Percentiles rank a stretch among this genome's conserved stretches.
phyloP scores from a whole-genome alignment of 2,113 vertebrate species.

The Irena cyanogastra region DNA sequence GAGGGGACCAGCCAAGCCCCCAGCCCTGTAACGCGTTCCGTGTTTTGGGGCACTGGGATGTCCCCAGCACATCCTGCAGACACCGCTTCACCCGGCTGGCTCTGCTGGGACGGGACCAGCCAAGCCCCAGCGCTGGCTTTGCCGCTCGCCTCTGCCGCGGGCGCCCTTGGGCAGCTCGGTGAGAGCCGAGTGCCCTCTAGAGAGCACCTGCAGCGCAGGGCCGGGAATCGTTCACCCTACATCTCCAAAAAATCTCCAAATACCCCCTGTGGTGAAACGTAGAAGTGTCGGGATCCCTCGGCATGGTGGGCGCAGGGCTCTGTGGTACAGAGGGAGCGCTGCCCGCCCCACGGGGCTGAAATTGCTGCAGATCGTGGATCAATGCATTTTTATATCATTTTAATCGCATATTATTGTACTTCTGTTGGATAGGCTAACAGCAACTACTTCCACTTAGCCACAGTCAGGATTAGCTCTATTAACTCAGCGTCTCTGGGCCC shows the following conservation, averaged over 20 bases:
- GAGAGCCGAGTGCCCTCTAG: constrained; percentile 20
- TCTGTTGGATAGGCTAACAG: not conserved
- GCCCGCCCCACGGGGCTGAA: too few relatives aligned
- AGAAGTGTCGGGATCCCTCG: rapidly evolving
- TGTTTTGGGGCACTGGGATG: too few relatives aligned
- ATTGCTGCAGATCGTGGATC: not conserved
- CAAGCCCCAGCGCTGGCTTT: rapidly evolving
- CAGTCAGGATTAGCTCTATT: not conserved
- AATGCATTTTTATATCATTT: not conserved
- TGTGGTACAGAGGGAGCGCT: not conserved
- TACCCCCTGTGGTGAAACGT: rapidly evolving
- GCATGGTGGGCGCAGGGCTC: rapidly evolving
- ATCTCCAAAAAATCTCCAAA: not conserved
- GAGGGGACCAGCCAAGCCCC: not conserved
- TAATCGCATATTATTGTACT: rapidly evolving
- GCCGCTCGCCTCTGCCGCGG: not conserved
- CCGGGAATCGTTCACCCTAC: rapidly evolving
- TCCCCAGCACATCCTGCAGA: not conserved
- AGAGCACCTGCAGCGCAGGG: not conserved
- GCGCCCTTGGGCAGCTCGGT: rapidly evolving
- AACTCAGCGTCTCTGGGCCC: rapidly evolving
- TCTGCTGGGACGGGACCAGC: not conserved
- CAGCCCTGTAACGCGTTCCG: too few relatives aligned
- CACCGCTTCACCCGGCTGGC: rapidly evolving
- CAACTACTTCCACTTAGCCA: not conserved